These are phyloP conservation scores for Drosophila testacea DNA, from an alignment of 2,888 invertebrate genomes.

Conservation along the genomic window DNA sequence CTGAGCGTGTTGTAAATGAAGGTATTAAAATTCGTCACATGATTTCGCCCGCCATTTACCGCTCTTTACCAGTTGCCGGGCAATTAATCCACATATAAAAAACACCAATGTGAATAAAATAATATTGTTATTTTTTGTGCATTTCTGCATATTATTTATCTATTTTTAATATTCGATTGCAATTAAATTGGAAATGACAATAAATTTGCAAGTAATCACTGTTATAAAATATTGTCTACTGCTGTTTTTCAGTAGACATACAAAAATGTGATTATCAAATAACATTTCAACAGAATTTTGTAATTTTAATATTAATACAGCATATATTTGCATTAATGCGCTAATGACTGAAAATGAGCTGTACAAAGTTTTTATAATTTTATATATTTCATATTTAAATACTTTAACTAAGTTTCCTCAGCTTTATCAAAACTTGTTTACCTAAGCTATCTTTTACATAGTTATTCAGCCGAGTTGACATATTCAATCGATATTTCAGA, in stretches of 20 bases:
- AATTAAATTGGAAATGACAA: conserved; percentile 35
- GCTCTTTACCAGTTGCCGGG: conserved; percentile 9
- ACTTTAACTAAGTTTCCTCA: too few species aligned
- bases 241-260: conserved; percentile 1
- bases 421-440: too few species aligned
- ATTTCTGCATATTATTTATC: conserved; percentile 33
- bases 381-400: too few species aligned
- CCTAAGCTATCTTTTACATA: too few species aligned
- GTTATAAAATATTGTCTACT: neutral
- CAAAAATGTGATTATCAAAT: conserved; percentile 19
- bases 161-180: conserved; percentile 40
- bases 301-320: conserved; percentile 29
- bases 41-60: conserved; percentile 46
- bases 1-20: conserved; percentile 52
- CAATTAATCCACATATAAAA: conserved; percentile 52
- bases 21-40: conserved; percentile 67
- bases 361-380: too few species aligned
- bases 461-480: too few species aligned
- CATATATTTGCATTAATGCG: conserved; percentile 25
- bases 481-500: too few species aligned
- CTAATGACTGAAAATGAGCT: conserved; percentile 6
- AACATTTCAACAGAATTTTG: conserved; percentile 6
- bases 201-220: conserved; percentile 17
- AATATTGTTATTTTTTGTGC: conserved; percentile 13
- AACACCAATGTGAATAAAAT: conserved; percentile 17